Evolutionary conservation across 2,888 invertebrate species (phyloP), one percentile per base, ranked within the genome.

Genomic region (Trichopoda pennipes): DNA sequence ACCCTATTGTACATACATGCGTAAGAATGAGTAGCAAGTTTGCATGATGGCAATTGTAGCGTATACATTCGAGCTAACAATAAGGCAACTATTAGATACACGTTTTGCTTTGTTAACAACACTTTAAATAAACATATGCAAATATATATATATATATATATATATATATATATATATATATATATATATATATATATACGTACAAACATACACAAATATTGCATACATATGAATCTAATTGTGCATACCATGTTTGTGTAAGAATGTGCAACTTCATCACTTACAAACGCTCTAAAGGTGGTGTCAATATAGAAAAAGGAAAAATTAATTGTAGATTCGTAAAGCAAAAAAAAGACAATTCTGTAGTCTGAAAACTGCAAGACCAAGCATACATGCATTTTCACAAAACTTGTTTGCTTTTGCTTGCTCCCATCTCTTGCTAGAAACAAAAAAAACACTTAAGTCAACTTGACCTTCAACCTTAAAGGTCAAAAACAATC

Each of bases 401-500:
- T 21, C 28, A 35, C 2, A 44, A 58, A 72, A 53, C 19, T 38
- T 35, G 60, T 38, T 79, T 73, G 32, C 44, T 70, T 32, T 19
- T 17, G 1, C 3, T n/a, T 53, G 42, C 38, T 51, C 23, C 32
- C 35, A 44, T 42, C n/a, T 56, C 69, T 35, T 66, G 58, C 32
- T 51, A 49, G 8, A 42, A 81, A 61, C 55, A 21, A 60, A 66
- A 74, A 75, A 79, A 70, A 72, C 70, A n/a, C 75, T 58, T 21
- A 66, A 78, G 21, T 19, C 74, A 78, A 75, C 78, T 78, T 82
- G 78, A 79, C 82, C 82, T 82, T 79, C 60, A 60, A 51, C 61
- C 55, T 61, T 49, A 23, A 55, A 70, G 82, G 78, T 79, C 81
- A 83, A 61, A 66, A 80, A 80, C 84, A 84, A 84, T 84, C 84